These are phyloP conservation scores for Halocaridina rubra DNA, from an alignment of 2,888 invertebrate species.

Conservation along the genomic window DNA sequence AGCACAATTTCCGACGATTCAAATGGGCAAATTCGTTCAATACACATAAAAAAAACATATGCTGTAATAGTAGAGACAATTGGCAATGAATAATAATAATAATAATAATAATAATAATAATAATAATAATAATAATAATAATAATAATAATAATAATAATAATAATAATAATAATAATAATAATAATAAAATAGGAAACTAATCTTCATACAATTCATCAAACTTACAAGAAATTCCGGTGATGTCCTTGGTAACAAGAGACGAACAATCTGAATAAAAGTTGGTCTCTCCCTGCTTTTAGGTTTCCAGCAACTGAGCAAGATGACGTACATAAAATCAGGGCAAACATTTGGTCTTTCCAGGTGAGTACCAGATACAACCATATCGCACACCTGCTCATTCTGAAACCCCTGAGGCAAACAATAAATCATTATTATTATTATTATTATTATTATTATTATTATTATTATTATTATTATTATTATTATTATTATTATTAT, in stretches of 20 bases:
- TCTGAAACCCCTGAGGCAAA: neutral
- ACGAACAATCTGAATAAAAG: slow-evolving; percentile 25
- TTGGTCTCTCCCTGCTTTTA: slow-evolving; percentile 18
- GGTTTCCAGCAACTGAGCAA: slow-evolving; percentile 28
- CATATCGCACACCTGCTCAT: slow-evolving; percentile 6
- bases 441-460: neutral
- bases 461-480: neutral
- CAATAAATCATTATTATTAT: neutral
- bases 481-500: neutral
- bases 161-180: too few relatives aligned
- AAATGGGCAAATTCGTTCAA: too few relatives aligned
- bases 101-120: too few relatives aligned
- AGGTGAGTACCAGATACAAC: neutral
- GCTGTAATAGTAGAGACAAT: too few relatives aligned
- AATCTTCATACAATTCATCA: neutral
- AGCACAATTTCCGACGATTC: too few relatives aligned
- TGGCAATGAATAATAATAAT: too few relatives aligned
- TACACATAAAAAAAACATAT: too few relatives aligned
- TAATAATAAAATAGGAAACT: too few relatives aligned
- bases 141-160: too few relatives aligned
- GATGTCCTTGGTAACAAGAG: slow-evolving; percentile 16
- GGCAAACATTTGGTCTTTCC: neutral
- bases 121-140: too few relatives aligned
- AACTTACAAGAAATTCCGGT: slow-evolving; percentile 3
- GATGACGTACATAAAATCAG: slow-evolving; percentile 2